Evolutionary conservation across 2,888 invertebrate genomes (phyloP).

Genomic region (Perizoma flavofasciatum): DNA sequence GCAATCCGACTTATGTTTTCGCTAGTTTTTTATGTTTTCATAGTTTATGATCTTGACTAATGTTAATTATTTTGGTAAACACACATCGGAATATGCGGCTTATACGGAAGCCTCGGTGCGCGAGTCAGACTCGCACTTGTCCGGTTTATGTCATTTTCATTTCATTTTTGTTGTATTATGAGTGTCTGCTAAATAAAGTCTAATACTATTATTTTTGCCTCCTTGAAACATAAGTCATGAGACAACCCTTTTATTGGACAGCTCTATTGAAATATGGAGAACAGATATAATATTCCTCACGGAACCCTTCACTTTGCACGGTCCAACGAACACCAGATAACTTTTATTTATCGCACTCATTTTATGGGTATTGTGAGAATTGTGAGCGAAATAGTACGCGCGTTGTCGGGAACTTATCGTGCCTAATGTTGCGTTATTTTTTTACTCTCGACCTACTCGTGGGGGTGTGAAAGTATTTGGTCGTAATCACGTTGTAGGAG

Average conservation of each 20-base stretch:
- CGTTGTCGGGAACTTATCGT: conserved; percentile 71
- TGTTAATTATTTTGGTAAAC: no score
- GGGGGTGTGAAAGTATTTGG: conserved; percentile 31
- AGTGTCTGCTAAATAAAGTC: background rate
- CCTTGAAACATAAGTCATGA: background rate
- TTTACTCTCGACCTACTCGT: conserved; percentile 26
- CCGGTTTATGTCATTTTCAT: no score
- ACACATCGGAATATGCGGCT: no score
- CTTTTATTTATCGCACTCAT: conserved; percentile 66
- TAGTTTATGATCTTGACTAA: no score
- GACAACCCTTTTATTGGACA: conserved; percentile 5
- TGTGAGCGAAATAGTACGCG: conserved; percentile 54
- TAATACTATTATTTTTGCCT: background rate
- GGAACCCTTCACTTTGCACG: conserved; percentile 36
- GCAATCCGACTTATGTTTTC: no score
- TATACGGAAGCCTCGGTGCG: no score
- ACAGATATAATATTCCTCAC: conserved; percentile 29
- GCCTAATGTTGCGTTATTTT: conserved; percentile 69
- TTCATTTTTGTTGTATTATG: conserved; percentile 4
- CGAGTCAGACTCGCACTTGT: no score
- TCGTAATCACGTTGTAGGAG: conserved; percentile 6
- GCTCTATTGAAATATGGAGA: conserved; percentile 16
- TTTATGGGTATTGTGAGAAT: conserved; percentile 59
- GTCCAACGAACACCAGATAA: conserved; percentile 39
- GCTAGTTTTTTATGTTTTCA: no score